Conservation (phyloP, 2,888 invertebrate genomes). For the Conomelus anceps region DNA sequence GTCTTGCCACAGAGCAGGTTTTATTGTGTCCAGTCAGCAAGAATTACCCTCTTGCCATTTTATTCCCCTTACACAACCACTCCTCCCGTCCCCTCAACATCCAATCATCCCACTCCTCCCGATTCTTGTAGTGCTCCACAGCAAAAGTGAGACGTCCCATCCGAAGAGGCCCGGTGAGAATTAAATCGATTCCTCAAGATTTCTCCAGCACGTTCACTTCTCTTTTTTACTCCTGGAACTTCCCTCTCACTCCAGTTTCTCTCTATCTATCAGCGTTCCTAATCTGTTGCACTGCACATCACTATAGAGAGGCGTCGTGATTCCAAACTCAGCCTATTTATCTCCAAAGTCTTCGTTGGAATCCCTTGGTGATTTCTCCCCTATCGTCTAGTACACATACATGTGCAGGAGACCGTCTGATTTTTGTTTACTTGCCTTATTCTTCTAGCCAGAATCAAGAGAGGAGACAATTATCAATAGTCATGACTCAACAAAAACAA, state of each 20-base stretch:
- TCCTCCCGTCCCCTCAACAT: background rate
- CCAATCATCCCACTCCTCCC: background rate
- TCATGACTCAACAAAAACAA: background rate
- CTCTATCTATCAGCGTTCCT: background rate
- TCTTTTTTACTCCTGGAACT: background rate
- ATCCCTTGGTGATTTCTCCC: background rate
- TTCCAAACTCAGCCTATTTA: background rate
- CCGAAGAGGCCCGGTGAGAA: slow-evolving; percentile 5
- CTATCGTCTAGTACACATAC: background rate
- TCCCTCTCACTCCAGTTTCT: background rate
- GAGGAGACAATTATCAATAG: background rate
- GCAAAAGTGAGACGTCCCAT: background rate
- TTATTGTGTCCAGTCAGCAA: slow-evolving; percentile 21
- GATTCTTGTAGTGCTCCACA: background rate
- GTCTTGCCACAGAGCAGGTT: slow-evolving; percentile 11
- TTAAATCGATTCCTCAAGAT: slow-evolving; percentile 22
- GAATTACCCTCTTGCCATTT: slow-evolving; percentile 5
- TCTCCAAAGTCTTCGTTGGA: background rate
- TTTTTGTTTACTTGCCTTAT: background rate
- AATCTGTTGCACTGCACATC: background rate
- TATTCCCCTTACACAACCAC: background rate
- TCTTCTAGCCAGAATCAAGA: background rate
- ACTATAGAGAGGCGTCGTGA: background rate
- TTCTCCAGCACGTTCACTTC: background rate
- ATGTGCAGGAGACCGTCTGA: background rate